These are phyloP conservation scores for Drosophila mauritiana DNA, from an alignment of 1,140 invertebrate genomes.

Conservation along the genomic window DNA sequence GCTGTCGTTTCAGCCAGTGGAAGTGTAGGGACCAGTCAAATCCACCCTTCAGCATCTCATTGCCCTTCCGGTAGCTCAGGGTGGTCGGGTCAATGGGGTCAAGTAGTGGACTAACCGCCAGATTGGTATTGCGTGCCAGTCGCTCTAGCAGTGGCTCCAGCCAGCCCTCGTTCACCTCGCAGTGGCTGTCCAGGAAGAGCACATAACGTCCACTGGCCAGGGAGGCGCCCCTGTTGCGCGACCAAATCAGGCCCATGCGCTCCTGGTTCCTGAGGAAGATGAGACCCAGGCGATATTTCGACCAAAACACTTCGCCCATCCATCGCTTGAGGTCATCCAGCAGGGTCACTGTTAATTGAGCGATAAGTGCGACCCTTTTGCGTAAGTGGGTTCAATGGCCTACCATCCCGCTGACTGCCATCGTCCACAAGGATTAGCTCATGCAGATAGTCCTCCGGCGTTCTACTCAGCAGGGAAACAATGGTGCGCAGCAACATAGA, in stretches of 20 bases:
- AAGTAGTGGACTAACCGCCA: slow-evolving; percentile 86
- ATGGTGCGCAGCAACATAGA: slow-evolving; percentile 90
- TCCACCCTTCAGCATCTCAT: slow-evolving; percentile 92
- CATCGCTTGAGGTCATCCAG: slow-evolving; percentile 65
- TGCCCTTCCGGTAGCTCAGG: slow-evolving; percentile 85
- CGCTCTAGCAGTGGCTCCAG: slow-evolving; percentile 88
- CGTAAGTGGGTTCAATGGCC: slow-evolving; percentile 29
- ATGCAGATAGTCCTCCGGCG: slow-evolving; percentile 90
- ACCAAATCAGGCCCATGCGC: slow-evolving; percentile 92
- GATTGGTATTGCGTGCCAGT: slow-evolving; percentile 56
- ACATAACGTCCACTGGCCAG: slow-evolving; percentile 89
- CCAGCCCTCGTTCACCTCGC: slow-evolving; percentile 90
- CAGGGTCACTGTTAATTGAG: slow-evolving; percentile 33
- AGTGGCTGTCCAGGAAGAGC: slow-evolving; percentile 93
- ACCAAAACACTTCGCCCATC: slow-evolving; percentile 86
- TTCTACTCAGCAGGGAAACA: slow-evolving; percentile 91
- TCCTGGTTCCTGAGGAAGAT: slow-evolving; percentile 86
- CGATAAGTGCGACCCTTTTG: not conserved
- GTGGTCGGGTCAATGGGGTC: slow-evolving; percentile 87
- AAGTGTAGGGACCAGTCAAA: slow-evolving; percentile 98
- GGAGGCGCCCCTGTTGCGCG: slow-evolving; percentile 89
- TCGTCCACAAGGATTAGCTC: slow-evolving; percentile 98
- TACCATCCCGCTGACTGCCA: slow-evolving; percentile 89
- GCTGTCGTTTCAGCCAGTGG: slow-evolving; percentile 93
- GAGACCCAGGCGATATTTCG: slow-evolving; percentile 1